Evolutionary conservation across 2,888 invertebrate genomes (phyloP), one percentile per base, ranked within the genome.

Genomic region (Stramonita haemastoma): DNA sequence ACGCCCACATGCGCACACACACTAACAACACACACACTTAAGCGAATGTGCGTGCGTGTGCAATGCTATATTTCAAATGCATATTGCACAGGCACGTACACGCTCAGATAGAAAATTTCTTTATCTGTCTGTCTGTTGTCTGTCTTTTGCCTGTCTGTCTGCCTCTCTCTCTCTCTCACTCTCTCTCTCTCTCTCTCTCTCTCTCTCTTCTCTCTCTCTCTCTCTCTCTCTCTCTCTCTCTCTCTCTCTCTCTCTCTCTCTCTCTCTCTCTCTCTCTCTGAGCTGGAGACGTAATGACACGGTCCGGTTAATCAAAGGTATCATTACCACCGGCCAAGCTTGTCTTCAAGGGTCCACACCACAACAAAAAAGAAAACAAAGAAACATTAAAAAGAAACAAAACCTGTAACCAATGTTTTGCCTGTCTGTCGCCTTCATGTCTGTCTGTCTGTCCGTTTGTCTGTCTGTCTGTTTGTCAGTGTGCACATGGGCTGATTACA

Each of bases 161-260:
- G n/a, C n/a, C 73, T 73, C 73, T 73, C 73, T 73, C 73, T 73
- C n/a, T 73, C 66, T 66, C 66, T 66, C 66, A 6, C 66, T 26
- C 66, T 66, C 66, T 26, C 66, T 66, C 73, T 73, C 73, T n/a
- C 73, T 73, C 73, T 73, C 73, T n/a, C 73, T 73, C 73, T 73
- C 73, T 73, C 73, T 73, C 19, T 66, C 66, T 66, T 8, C 8
- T 8, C 8, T 8, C 8, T 8, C 13, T 15, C 13, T 8, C 8
- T 8, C 46, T 46, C 46, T 46, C 46, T n/a, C n/a, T n/a, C n/a
- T n/a, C n/a, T n/a, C n/a, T n/a, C 66, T 66, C 66, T 26, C 26
- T 66, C 66, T 66, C 66, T 26, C 66, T 66, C 26, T 66, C 66
- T 66, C 66, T 66, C 66, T 66, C 66, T 66, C 66, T 66, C 66